These are phyloP conservation scores for Isotomurus palustris DNA, from an alignment of 2,888 invertebrate species.

Conservation along the genomic window DNA sequence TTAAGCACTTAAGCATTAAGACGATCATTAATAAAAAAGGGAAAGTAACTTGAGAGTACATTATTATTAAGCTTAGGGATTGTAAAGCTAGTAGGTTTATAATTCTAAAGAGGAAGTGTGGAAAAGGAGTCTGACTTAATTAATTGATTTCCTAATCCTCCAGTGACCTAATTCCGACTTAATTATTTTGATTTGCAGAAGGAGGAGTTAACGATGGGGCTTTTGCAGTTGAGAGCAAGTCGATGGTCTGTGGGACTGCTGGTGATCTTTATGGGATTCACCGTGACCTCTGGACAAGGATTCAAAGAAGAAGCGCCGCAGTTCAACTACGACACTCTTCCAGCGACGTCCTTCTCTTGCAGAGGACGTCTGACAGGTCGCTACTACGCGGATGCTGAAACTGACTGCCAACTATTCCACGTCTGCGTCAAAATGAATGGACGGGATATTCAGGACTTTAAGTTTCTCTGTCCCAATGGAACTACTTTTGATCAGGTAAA, in stretches of 20 bases:
- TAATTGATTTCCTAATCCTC: too few species aligned
- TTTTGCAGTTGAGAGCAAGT: neutral
- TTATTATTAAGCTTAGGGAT: too few species aligned
- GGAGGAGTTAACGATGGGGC: neutral
- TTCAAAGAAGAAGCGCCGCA: constrained; percentile 32
- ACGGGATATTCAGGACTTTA: constrained; percentile 39
- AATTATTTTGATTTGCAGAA: too few species aligned
- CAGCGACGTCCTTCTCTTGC: constrained; percentile 41
- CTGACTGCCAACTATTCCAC: constrained; percentile 45
- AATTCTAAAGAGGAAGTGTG: too few species aligned
- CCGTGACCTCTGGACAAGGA: constrained; percentile 18
- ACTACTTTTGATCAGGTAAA: constrained; percentile 45
- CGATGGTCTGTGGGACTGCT: neutral
- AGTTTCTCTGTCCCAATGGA: constrained; percentile 45
- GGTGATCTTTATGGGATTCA: constrained; percentile 9
- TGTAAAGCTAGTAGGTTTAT: too few species aligned
- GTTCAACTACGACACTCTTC: constrained; percentile 39
- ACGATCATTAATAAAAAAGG: too few species aligned
- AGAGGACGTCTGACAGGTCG: constrained; percentile 40
- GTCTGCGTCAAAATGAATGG: constrained; percentile 42
- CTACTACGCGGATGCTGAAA: constrained; percentile 45
- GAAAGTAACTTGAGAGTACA: too few species aligned
- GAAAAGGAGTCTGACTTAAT: too few species aligned
- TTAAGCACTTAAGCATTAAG: too few species aligned
- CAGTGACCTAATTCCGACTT: too few species aligned